A percentile compares a stretch with the other conserved stretches of the same genome.
Conservation (phyloP, 2,888 invertebrate genomes). For the Phragmatobia fuliginosa region DNA sequence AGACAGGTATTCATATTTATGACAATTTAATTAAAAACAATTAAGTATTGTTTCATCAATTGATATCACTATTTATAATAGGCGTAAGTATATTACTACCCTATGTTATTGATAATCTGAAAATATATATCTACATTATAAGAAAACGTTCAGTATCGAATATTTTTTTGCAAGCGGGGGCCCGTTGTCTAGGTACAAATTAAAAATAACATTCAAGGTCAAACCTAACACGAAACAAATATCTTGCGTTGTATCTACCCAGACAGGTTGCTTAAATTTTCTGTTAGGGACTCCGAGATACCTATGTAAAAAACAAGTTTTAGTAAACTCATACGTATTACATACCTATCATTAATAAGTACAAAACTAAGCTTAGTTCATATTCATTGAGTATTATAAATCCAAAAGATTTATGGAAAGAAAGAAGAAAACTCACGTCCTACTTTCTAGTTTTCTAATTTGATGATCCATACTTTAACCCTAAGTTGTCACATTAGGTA, state of each 20-base stretch:
- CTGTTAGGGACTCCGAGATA: neutral
- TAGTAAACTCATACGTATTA: neutral
- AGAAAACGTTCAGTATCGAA: neutral
- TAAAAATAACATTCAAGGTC: constrained; percentile 13
- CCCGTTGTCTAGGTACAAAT: neutral
- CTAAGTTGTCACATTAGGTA: neutral
- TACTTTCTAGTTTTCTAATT: neutral
- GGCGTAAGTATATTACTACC: too few species aligned
- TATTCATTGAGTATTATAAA: neutral
- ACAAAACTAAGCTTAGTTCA: neutral
- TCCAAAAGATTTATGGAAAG: neutral
- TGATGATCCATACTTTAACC: neutral
- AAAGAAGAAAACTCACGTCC: neutral
- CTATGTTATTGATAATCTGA: too few species aligned
- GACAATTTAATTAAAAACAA: too few species aligned
- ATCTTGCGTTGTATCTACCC: neutral
- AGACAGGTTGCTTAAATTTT: neutral
- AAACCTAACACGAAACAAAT: neutral
- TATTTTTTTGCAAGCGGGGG: neutral
- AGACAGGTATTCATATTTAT: too few species aligned
- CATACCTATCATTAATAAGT: too few species aligned
- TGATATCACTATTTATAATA: too few species aligned
- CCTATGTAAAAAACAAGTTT: neutral
- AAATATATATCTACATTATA: too few species aligned
- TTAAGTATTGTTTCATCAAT: too few species aligned